Evolutionary conservation across 2,797 vertebrate genomes (phyloP), one percentile per base, ranked within the genome.

Genomic region (Sternotherus odoratus): DNA sequence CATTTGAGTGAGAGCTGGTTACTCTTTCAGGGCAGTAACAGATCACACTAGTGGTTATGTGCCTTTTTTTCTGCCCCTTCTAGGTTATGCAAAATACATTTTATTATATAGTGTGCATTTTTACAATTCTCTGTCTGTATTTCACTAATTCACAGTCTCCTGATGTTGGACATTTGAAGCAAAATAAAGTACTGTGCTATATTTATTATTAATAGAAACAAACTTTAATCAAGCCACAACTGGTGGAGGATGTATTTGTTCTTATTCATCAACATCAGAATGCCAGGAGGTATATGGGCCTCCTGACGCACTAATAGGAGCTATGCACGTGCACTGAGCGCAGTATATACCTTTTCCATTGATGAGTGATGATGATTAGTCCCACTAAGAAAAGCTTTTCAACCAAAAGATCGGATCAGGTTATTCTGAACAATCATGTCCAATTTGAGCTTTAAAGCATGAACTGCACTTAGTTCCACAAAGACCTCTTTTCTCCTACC

Each of bases 391-490:
- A 81, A 79, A 88, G 50, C 51, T 82, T 77, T 53, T 86, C 36
- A 80, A 91, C 90, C 53, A 75, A 91, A 92, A 85, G 30, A 13
- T n/a, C 12, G 2, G 53, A 82, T 85, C 43, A 24, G 1, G 0
- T 94, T 87, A 75, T 94, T 17, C 53, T 81, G 75, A 84, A 92
- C 84, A 91, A 79, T 95, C 56, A 3, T 36, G 51, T 93, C 2
- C 12, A 49, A 92, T 97, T 82, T 93, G 80, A 75, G 30, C 79
- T 94, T 90, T 84, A 66, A 92, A 66, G 56, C 83, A 85, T 89
- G 89, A 95, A 48, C 30, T 95, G 72, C 90, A 94, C 57, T 90
- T 89, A 90, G 3, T n/a, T n/a, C n/a, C n/a, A n/a, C n/a, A n/a
- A n/a, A n/a, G 17, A 10, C 72, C 92, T 24, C 30, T 93, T 79